These are phyloP conservation scores for Lissonota sp. DNA, from an alignment of 2,888 invertebrate genomes.

Conservation along the genomic window DNA sequence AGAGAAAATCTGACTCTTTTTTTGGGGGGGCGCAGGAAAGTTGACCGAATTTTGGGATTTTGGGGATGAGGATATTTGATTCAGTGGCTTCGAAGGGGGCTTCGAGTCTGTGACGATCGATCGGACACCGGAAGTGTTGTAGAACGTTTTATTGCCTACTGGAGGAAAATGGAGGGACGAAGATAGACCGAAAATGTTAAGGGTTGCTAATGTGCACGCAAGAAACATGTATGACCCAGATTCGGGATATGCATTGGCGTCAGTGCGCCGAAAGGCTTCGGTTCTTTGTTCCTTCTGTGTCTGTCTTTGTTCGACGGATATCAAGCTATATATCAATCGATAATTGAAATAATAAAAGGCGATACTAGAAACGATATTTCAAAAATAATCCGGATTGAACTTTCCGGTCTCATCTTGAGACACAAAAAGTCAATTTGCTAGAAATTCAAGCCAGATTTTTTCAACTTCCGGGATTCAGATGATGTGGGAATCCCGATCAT, in stretches of 20 bases:
- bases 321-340: slow-evolving; percentile 16
- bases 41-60: neutral
- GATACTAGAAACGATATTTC: neutral
- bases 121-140: slow-evolving; percentile 41
- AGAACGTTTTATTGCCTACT: slow-evolving; percentile 31
- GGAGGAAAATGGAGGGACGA: neutral
- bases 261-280: neutral
- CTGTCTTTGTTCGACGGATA: neutral
- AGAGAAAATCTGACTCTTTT: no score
- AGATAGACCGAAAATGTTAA: slow-evolving; percentile 23
- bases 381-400: no score
- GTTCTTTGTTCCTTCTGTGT: neutral
- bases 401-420: no score
- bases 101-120: slow-evolving; percentile 55
- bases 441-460: no score
- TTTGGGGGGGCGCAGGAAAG: no score
- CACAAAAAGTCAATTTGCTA: no score
- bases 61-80: slow-evolving; percentile 17
- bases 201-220: slow-evolving; percentile 45
- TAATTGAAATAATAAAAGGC: slow-evolving; percentile 12
- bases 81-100: slow-evolving; percentile 11
- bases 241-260: neutral
- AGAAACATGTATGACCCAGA: slow-evolving; percentile 55
- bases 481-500: no score
- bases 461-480: no score